Evolutionary conservation across 2,113 vertebrate genomes (phyloP), one percentile per base, ranked within the genome.

Genomic region (Aramus guarauna): DNA sequence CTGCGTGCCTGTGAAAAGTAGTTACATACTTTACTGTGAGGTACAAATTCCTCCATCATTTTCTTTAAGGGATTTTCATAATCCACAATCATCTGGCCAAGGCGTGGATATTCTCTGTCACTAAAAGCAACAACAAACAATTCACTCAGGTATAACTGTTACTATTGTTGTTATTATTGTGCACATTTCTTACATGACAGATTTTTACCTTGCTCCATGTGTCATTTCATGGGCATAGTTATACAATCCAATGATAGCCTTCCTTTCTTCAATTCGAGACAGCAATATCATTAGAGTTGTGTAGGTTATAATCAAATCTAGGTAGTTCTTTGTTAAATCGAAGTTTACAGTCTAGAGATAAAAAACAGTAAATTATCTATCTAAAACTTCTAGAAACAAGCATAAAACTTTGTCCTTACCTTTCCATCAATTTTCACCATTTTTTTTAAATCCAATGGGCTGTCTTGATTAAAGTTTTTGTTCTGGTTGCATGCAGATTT

Each of bases 1-100:
- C 23, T 52, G 15, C 10, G 48, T 60, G 52, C 48, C 64, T 73
- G 17, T 53, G 37, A 94, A 76, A 94, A 86, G 41, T 9, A 34
- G 90, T 92, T 90, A 95, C 94, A 34, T 97, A 99, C 99, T 98
- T 99, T 99, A 97, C 99, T 99, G 75, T 99, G 99, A 79, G 99
- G 99, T 92, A 99, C 99, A 98, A 99, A 99, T 97, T 99, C 99
- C 98, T 99, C 99, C 99, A 99, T 99, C 99, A 99, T 99, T 98
- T 99, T 99, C 98, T 99, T 99, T 96, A 99, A 97, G 63, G 99
- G 99, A 88, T 99, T 99, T 97, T 99, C 99, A 97, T 99, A 99
- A 97, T 99, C 99, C 96, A 99, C 99, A 92, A 99, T 99, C 99
- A 99, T 99, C 98, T 99, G 99, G 92, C 99, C 99, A 97, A 99